These are phyloP conservation scores for Epinotia ramella DNA, from an alignment of 2,888 invertebrate species.

Conservation along the genomic window DNA sequence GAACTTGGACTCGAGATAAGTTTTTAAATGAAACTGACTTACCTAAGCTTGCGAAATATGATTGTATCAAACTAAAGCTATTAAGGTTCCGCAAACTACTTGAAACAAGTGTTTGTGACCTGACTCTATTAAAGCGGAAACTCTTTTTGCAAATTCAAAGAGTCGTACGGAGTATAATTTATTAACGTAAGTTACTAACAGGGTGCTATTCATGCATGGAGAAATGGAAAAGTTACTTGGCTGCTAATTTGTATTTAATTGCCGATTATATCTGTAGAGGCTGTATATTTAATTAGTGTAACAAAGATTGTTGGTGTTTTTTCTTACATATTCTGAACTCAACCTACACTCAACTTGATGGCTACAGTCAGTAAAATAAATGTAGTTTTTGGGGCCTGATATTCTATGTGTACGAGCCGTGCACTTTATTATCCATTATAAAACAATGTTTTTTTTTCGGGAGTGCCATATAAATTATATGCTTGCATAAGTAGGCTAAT, in stretches of 20 bases:
- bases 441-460: no score
- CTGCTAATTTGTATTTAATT: neutral
- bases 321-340: no score
- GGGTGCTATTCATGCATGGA: neutral
- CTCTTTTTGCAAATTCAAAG: conserved; percentile 19
- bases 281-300: no score
- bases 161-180: conserved; percentile 10
- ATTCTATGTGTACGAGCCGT: neutral
- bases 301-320: no score
- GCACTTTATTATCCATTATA: no score
- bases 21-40: conserved; percentile 52
- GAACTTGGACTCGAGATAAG: conserved; percentile 51
- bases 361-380: no score
- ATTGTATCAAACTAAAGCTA: conserved; percentile 44
- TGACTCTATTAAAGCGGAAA: conserved; percentile 37
- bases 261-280: neutral
- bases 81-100: conserved; percentile 40
- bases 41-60: conserved; percentile 40
- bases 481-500: neutral
- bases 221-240: neutral
- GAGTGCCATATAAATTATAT: neutral
- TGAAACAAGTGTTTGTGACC: conserved; percentile 39
- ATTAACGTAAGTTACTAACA: neutral
- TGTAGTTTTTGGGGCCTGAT: no score
- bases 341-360: no score